phyloP scores from a whole-genome alignment of 2,113 vertebrate genomes.

The Noctilio leporinus region DNA sequence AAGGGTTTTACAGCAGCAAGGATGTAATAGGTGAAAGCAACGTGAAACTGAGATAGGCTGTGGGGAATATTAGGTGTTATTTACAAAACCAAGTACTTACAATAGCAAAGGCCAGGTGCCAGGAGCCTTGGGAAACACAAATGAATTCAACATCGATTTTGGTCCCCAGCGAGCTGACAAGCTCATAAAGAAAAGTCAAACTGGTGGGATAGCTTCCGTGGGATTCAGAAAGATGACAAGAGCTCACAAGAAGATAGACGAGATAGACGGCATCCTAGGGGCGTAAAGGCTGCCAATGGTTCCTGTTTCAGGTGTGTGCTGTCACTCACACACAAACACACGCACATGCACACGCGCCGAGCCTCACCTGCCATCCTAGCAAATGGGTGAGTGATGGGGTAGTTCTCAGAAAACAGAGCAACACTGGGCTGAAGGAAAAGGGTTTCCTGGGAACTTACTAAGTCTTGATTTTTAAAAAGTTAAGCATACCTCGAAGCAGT shows the following conservation, averaged over 20 bases:
- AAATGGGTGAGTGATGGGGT: not conserved
- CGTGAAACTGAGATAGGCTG: not conserved
- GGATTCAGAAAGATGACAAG: not conserved
- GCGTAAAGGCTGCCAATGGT: not conserved
- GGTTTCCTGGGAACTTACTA: not conserved
- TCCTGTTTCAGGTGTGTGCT: not conserved
- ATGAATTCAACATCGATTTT: not conserved
- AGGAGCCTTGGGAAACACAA: not conserved
- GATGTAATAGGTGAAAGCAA: not conserved
- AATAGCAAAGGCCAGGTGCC: not conserved
- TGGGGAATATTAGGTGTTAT: not conserved
- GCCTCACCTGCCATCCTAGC: not conserved
- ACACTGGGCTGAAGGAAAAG: not conserved
- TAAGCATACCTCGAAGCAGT: not conserved
- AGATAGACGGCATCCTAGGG: not conserved
- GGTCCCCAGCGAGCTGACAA: not conserved
- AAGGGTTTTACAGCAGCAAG: not conserved
- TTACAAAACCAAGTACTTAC: not conserved
- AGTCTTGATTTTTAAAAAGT: not conserved
- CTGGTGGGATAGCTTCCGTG: not conserved
- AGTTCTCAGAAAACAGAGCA: not conserved
- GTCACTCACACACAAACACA: not conserved
- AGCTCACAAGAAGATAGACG: not conserved
- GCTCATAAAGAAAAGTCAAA: not conserved
- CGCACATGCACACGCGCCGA: too few relatives aligned